Base-by-base conservation (phyloP, 30 jellyfish, hydroid and myxozoan species). In the Sanderia malayensis region DNA sequence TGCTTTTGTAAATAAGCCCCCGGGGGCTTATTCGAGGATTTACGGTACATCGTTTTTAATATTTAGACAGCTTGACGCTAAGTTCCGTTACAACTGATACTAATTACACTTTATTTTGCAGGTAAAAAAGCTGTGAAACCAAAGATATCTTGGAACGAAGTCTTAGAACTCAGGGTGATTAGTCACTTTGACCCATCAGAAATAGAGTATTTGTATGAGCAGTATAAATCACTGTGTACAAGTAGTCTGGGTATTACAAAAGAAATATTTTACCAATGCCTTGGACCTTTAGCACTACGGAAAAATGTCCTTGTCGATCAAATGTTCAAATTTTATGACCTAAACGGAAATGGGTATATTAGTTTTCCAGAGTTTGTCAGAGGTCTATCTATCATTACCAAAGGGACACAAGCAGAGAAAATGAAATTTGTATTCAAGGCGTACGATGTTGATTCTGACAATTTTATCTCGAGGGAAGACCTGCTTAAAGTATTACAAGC, bases 201-300 rank as follows among this genome's bases (percentile, higher is more conserved):
- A 55, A 92, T 92, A n/a, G 98, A 92, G 60, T 94, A 64, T n/a
- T 82, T 84, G 19, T 79, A 70, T 58, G 98, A 92, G 25, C 94
- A 84, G 31, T 92, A 41, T 63, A 77, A 67, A 27, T 84, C 96
- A 20, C 77, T 92, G 20, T 92, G 96, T 72, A 74, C 78, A 4
- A 70, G 84, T 47, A 93, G 71, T 20, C 31, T 17, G 7, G 98
- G 98, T 7, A 92, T 92, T 60, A 70, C 96, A 0, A 84, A 79
- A 69, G 96, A 84, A 0, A 77, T 85, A 29, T 92, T 82, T 44
- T 59, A 67, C 46, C 74, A 71, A 55, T 84, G 98, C 34, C 83
- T 92, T 9, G 98, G 98, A n/a, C 98, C 98, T 2, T 44, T 92
- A 18, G 86, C 95, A n/a, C 30, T 84, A 1, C 90, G 92, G 55